phyloP scores from a whole-genome alignment of 1,140 invertebrate species.

The Papilio aristodemus region DNA sequence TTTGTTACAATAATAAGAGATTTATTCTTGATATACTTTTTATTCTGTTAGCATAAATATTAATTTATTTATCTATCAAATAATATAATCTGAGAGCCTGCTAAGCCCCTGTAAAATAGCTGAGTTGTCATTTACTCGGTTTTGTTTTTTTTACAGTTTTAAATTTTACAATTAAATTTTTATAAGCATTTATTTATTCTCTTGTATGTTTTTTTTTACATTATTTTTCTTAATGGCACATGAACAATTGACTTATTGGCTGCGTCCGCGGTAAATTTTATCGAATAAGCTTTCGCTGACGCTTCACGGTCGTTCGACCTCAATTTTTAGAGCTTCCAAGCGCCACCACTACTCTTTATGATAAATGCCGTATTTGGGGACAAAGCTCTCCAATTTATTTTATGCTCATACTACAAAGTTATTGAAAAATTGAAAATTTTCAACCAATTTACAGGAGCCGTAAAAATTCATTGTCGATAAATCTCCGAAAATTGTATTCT shows the following conservation, averaged over 20 bases:
- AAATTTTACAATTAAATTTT: too few species aligned
- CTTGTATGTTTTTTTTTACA: too few species aligned
- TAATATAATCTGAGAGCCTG: too few species aligned
- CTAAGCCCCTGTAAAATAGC: too few species aligned
- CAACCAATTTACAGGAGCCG: neutral
- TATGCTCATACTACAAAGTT: slow-evolving; percentile 12
- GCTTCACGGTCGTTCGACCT: slow-evolving; percentile 19
- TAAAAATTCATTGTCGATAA: slow-evolving; percentile 9
- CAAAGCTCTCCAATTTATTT: slow-evolving; percentile 15
- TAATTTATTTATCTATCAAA: too few species aligned
- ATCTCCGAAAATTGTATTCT: neutral
- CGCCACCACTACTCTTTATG: slow-evolving; percentile 20
- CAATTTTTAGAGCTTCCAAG: slow-evolving; percentile 19
- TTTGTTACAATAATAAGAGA: too few species aligned
- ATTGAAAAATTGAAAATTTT: slow-evolving; percentile 21
- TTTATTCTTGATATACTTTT: too few species aligned
- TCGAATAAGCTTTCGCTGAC: slow-evolving; percentile 9
- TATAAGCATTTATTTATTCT: too few species aligned
- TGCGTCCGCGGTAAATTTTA: neutral
- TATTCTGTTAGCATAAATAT: too few species aligned
- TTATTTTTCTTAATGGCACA: neutral
- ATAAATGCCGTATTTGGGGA: slow-evolving; percentile 18
- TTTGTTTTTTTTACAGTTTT: too few species aligned
- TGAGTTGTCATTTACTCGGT: too few species aligned
- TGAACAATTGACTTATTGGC: neutral